Conservation (phyloP, 1,140 invertebrate genomes). For the Drosophila murphyi region DNA sequence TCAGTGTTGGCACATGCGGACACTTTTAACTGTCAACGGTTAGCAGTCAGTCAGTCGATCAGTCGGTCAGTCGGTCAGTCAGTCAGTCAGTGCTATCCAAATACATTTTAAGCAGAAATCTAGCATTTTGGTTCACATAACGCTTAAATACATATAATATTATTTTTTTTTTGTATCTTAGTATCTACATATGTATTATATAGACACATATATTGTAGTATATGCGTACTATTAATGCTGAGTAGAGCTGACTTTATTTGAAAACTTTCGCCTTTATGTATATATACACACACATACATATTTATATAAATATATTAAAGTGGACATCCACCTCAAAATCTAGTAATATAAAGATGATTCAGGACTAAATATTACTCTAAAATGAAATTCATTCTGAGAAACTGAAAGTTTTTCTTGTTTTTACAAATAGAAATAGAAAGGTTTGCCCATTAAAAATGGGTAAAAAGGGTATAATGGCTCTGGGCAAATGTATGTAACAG, state of each 20-base stretch:
- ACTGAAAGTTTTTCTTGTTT: too few relatives aligned
- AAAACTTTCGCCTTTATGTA: slow-evolving; percentile 11
- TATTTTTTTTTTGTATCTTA: slow-evolving; percentile 13
- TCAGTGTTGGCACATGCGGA: slow-evolving; percentile 86
- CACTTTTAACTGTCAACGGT: slow-evolving; percentile 86
- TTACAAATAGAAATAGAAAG: too few relatives aligned
- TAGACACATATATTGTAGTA: slow-evolving; percentile 1
- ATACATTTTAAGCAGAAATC: not conserved
- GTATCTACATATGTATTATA: not conserved
- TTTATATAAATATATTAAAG: slow-evolving; percentile 33
- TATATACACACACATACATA: slow-evolving; percentile 23
- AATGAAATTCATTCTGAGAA: too few relatives aligned
- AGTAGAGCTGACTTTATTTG: not conserved
- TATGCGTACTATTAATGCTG: not conserved
- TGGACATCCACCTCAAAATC: slow-evolving; percentile 21
- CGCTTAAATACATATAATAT: slow-evolving; percentile 30
- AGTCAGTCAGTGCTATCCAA: not conserved
- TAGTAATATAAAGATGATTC: too few relatives aligned
- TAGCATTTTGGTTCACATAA: slow-evolving; percentile 9
- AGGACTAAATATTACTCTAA: too few relatives aligned
- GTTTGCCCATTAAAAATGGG: too few relatives aligned
- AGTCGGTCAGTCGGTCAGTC: too few relatives aligned
- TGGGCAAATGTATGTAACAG: too few relatives aligned
- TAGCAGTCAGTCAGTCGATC: not conserved
- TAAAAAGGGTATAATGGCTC: too few relatives aligned